A percentile compares a stretch with the other conserved stretches of the same genome.
These are phyloP conservation scores for Vidua macroura DNA, from an alignment of 2,113 vertebrate species.

Conservation along the genomic window DNA sequence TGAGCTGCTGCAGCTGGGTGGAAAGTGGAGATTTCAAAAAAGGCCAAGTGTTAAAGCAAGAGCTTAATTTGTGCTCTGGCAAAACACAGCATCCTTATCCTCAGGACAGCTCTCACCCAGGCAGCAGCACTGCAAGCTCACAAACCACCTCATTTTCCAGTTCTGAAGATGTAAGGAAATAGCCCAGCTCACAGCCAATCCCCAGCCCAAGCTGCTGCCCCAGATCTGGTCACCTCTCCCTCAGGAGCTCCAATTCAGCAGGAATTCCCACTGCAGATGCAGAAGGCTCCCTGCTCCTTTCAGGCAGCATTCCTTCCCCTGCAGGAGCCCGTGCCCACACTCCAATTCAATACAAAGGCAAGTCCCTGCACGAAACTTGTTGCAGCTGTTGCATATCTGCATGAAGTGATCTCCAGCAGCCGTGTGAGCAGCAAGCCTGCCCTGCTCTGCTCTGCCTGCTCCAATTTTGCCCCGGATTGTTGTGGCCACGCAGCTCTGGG, in stretches of 20 bases:
- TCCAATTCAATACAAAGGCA: not conserved
- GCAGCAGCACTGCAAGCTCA: not conserved
- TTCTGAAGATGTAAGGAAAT: not conserved
- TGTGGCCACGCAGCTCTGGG: conserved; percentile 40
- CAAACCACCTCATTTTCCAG: not conserved
- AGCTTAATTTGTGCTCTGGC: not conserved
- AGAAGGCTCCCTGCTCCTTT: not conserved
- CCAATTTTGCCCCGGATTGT: not conserved
- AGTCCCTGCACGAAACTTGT: not conserved
- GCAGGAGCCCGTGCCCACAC: not conserved
- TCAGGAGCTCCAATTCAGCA: not conserved
- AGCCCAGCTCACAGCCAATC: not conserved
- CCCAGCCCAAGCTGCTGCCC: not conserved
- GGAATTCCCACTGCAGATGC: not conserved
- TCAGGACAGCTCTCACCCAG: not conserved
- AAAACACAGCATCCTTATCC: not conserved
- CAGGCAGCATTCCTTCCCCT: conserved; percentile 1
- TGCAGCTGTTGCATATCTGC: conserved; percentile 62
- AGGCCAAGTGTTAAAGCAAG: not conserved
- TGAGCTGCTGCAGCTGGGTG: not conserved
- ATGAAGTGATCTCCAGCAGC: conserved; percentile 9
- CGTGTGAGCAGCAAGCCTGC: not conserved
- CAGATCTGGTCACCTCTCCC: not conserved
- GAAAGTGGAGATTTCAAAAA: not conserved
- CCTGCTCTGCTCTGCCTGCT: not conserved